Conservation (phyloP, 2,888 invertebrate genomes). For the Scaptomyza parva region DNA sequence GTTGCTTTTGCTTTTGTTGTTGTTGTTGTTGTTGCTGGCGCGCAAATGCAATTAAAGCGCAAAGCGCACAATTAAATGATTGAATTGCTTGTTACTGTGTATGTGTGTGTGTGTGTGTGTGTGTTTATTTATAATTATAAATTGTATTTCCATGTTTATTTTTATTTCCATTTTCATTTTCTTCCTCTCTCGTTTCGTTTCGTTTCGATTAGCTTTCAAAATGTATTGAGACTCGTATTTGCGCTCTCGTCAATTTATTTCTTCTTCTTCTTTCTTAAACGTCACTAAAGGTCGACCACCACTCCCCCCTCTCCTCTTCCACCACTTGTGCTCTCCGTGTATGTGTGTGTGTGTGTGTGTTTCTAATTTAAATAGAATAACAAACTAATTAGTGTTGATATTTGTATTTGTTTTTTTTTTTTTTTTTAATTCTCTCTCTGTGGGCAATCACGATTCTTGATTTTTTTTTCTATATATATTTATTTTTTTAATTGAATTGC, state of each 20-base stretch:
- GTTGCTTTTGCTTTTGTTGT: too few relatives aligned
- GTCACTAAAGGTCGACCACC: slow-evolving; percentile 39
- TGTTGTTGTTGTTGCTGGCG: slow-evolving; percentile 38
- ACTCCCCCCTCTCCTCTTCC: background rate
- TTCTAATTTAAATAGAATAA: slow-evolving; percentile 72
- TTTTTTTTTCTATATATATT: slow-evolving; percentile 61
- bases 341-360: slow-evolving; percentile 18
- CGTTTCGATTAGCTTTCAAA: slow-evolving; percentile 44
- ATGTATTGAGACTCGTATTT: slow-evolving; percentile 43
- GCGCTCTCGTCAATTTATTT: slow-evolving; percentile 50
- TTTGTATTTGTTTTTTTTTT: slow-evolving; percentile 45
- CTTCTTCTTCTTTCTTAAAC: too few relatives aligned
- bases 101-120: slow-evolving; percentile 1
- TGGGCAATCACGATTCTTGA: slow-evolving; percentile 55
- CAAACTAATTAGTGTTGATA: slow-evolving; percentile 76
- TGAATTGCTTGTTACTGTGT: slow-evolving; percentile 38
- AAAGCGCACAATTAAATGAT: slow-evolving; percentile 60
- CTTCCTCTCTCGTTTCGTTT: slow-evolving; percentile 5
- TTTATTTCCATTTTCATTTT: slow-evolving; percentile 13
- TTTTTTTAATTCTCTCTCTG: slow-evolving; percentile 19
- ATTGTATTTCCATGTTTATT: slow-evolving; percentile 30
- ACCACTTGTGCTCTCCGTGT: slow-evolving; percentile 1
- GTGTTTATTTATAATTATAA: slow-evolving; percentile 47
- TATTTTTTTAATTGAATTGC: slow-evolving; percentile 73
- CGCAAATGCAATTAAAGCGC: slow-evolving; percentile 61